Evolutionary conservation across 1,140 invertebrate species (phyloP).

Genomic region (Holotrichia oblita): DNA sequence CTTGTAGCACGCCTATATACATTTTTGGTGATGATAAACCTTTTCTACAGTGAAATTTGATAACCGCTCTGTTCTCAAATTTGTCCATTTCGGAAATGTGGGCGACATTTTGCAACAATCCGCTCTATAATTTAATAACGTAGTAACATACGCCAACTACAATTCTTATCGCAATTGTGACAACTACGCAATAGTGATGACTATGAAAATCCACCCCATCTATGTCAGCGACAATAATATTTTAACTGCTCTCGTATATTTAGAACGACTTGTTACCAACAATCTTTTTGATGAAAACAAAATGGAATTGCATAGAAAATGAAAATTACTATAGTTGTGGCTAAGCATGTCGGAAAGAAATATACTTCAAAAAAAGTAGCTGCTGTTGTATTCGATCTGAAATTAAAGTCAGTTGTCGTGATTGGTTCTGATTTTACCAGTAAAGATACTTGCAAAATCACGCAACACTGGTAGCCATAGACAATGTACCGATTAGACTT

Average conservation of each 20-base stretch:
- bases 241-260: too few species aligned
- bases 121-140: too few species aligned
- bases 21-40: too few species aligned
- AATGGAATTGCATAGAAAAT: slow-evolving; percentile 66
- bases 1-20: too few species aligned
- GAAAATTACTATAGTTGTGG: slow-evolving; percentile 68
- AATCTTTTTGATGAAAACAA: slow-evolving; percentile 71
- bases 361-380: slow-evolving; percentile 54
- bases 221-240: too few species aligned
- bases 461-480: slow-evolving; percentile 85
- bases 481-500: slow-evolving; percentile 86
- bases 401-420: slow-evolving; percentile 69
- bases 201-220: too few species aligned
- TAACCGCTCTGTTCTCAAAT: too few species aligned
- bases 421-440: slow-evolving; percentile 69
- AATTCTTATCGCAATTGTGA: too few species aligned
- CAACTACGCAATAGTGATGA: slow-evolving; percentile 82
- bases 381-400: slow-evolving; percentile 77
- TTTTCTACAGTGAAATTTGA: too few species aligned
- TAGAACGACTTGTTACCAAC: slow-evolving; percentile 72
- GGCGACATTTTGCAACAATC: too few species aligned
- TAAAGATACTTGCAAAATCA: slow-evolving; percentile 83
- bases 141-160: too few species aligned
- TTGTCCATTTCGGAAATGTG: too few species aligned
- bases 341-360: slow-evolving; percentile 48